phyloP scores from a whole-genome alignment of 2,797 vertebrate genomes.

The Prionace glauca region DNA sequence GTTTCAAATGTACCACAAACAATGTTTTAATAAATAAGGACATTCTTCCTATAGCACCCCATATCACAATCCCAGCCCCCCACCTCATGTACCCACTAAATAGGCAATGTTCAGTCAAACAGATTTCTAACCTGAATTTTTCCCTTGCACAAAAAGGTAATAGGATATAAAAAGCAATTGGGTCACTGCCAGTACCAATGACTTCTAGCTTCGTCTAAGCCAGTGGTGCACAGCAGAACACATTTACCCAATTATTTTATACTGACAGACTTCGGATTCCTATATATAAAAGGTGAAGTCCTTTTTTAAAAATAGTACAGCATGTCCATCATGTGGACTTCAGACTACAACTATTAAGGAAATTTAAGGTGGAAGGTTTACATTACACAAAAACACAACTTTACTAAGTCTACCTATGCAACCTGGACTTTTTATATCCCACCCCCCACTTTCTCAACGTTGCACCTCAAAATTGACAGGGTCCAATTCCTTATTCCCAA shows the following conservation, averaged over 20 bases:
- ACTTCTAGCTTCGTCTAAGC: neutral
- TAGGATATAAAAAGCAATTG: neutral
- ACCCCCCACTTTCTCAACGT: neutral
- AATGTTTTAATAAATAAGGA: neutral
- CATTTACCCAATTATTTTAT: neutral
- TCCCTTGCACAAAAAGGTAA: neutral
- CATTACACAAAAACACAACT: conserved; percentile 23
- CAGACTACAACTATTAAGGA: conserved; percentile 15
- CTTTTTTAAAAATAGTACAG: neutral
- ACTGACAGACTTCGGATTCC: neutral
- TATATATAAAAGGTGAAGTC: neutral
- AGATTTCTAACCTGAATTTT: neutral
- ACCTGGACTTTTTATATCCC: neutral
- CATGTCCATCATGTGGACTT: conserved; percentile 4
- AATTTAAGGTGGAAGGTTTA: neutral
- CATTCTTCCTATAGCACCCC: neutral
- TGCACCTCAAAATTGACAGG: neutral
- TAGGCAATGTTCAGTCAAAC: neutral
- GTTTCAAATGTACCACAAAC: neutral
- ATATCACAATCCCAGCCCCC: neutral
- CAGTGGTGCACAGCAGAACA: neutral
- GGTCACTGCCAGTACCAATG: neutral
- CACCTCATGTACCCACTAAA: neutral
- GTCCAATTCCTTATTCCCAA: conserved; percentile 19
- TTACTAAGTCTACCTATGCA: neutral